Base-by-base conservation (phyloP, 2,888 invertebrate species). In the Leptopilina myrica region DNA sequence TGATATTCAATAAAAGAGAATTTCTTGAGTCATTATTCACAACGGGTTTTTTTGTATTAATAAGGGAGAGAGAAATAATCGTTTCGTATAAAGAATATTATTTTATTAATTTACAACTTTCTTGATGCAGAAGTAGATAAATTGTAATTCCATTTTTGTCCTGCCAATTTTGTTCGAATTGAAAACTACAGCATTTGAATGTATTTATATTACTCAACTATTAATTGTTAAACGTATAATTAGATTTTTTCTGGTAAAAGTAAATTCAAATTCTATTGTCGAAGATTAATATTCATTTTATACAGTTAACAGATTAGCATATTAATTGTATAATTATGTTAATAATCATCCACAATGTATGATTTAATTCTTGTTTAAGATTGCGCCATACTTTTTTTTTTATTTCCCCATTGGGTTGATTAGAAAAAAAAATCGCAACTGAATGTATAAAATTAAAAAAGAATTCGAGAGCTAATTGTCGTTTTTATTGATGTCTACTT, bases 401-500 rank as follows among this genome's bases (percentile, higher is more conserved):
- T 62, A 62, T 8, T 62, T 9, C 8, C 20, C 4, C 20, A 20
- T 62, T 20, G 4, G 8, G 7, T n/a, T 15, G 33, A 33, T 33
- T 33, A n/a, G 3, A 33, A 33, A 33, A 33, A 20, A 8, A 43
- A 8, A 43, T 43, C 12, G 12, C 20, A 59, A 59, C n/a, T 59
- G 20, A 62, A 15, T 20, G 8, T 43, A 62, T 3, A 62, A 6
- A 9, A 33, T 33, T 33, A 15, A 7, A n/a, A 15, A 15, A 67
- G 46, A 67, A 46, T 11, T 14, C 15, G 11, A 46, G 26, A 14
- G 20, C 11, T 14, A 46, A 20, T 26, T 46, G 7, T 59, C 15
- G 15, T 49, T 26, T 2, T 67, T 14, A n/a, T 67, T 14, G 26
- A 53, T 20, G 1, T 20, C 56, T 75, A 76, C 64, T 49, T 86